A percentile compares a stretch with the other conserved stretches of the same genome.
phyloP scores from a whole-genome alignment of 2,888 invertebrate genomes.

The Ligdia adustata region DNA sequence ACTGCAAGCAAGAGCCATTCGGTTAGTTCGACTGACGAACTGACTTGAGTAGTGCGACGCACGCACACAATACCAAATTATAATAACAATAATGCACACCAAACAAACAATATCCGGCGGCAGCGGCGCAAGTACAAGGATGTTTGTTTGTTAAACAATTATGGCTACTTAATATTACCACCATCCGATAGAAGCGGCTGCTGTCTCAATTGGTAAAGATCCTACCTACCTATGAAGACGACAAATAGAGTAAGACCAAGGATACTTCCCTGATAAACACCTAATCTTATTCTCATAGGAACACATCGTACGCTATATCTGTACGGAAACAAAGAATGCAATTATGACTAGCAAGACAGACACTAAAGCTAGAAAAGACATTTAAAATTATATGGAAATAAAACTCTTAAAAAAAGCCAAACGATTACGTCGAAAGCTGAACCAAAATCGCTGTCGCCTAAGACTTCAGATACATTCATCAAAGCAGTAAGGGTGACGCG shows the following conservation, averaged over 20 bases:
- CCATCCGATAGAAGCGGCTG: neutral
- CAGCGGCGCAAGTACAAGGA: conserved; percentile 36
- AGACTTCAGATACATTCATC: conserved; percentile 17
- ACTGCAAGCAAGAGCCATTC: conserved; percentile 20
- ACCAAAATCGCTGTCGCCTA: conserved; percentile 27
- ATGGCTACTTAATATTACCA: neutral
- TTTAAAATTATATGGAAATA: too few species aligned
- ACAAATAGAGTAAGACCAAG: conserved; percentile 9
- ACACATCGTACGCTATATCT: too few species aligned
- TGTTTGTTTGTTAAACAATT: conserved; percentile 7
- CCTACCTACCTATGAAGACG: conserved; percentile 22
- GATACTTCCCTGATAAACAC: conserved; percentile 16
- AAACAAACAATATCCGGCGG: conserved; percentile 65
- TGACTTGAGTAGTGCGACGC: conserved; percentile 21
- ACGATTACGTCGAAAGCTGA: conserved; percentile 1
- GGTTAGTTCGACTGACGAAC: neutral
- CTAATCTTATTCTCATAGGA: neutral
- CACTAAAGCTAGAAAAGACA: too few species aligned
- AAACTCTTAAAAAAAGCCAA: neutral
- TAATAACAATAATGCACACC: conserved; percentile 66
- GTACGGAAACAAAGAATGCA: too few species aligned
- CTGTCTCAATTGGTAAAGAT: neutral
- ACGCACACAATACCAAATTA: conserved; percentile 62
- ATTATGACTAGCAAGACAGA: too few species aligned
- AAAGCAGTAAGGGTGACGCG: conserved; percentile 15